Base-by-base conservation (phyloP, 1,140 invertebrate species). In the Heliconius nattereri region DNA sequence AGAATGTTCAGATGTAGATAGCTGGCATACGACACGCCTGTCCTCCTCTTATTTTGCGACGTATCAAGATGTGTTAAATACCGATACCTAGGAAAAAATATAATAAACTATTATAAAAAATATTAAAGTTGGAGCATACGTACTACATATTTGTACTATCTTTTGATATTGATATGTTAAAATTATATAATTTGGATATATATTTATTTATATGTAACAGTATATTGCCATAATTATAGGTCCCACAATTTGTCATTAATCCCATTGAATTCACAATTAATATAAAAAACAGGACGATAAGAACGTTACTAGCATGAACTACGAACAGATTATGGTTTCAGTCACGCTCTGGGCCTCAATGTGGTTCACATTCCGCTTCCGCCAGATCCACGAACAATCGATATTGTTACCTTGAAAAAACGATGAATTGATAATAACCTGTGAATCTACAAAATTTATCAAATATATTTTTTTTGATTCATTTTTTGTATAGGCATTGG, bases 1-100 rank as follows among this genome's bases (percentile, higher is more conserved):
- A 83, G 93, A 94, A 94, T 82, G 80, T 88, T 85, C 84, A 86
- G 85, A 94, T 94, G 91, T 91, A 91, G 92, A 94, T 94, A 93
- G 89, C 83, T 86, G 81, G 85, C 87, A 89, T 89, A 87, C 85
- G 90, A 92, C 91, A 92, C 91, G 92, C 89, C 85, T 91, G 91
- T 83, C 86, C 88, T 87, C 86, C 85, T 89, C 86, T 91, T 86
- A 88, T 91, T 91, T 85, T 83, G 85, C 87, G 87, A 86, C 85
- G 78, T 85, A 87, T 87, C 86, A 81, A 87, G 84, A 87, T 87
- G 84, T 83, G 79, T 84, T 85, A 71, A 76, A 83, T 83, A 86
- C 85, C 85, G n/a, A 66, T 66, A 16, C 1, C 16, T 45, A 16
- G 54, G 23, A 57, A 23, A n/a, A n/a, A 57, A n/a, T 16, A 19